Evolutionary conservation across 2,797 vertebrate species (phyloP), one percentile per base, ranked within the genome.

Genomic region (Molossus alvarezi): DNA sequence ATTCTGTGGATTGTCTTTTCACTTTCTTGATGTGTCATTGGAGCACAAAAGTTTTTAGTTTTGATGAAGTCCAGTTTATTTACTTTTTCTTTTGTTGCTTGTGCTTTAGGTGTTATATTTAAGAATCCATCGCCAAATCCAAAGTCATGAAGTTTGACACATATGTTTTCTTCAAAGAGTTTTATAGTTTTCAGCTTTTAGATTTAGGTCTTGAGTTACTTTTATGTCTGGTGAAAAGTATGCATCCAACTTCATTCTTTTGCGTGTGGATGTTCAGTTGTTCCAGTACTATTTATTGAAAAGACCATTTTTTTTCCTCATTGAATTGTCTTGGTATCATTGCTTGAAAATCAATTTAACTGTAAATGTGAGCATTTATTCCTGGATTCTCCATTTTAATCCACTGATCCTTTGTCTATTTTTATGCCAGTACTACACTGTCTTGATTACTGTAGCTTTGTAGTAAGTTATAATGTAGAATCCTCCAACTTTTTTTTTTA

Each of bases 401-500:
- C 62, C 23, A 77, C 37, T 77, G 77, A 60, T 58, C 21, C 67
- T 0, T 88, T 53, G 55, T 69, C 45, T 65, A 29, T 89, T 62
- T 27, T 83, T 17, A 51, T 41, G 62, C 37, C 20, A 25, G 71
- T 45, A 33, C 48, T 23, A 51, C 12, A 17, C n/a, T 69, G 53
- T 82, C 60, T 89, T 69, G 29, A 51, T 83, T 13, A 41, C 23
- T 76, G 13, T 69, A 53, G 71, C n/a, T 89, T 89, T 89, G 23
- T 23, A 60, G 51, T 69, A 37, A 83, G 25, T n/a, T 41, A 23
- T 83, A 69, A 53, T 17, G 15, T 71, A 81, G 64, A 51, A 15
- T 76, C 29, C 53, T 94, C 45, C 51, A 51, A 25, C 53, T 86
- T 82, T 73, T 62, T 75, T 67, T 88, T 84, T 82, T 65, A 48